phyloP scores from a whole-genome alignment of 2,888 invertebrate genomes.

The Ochropacha duplaris region DNA sequence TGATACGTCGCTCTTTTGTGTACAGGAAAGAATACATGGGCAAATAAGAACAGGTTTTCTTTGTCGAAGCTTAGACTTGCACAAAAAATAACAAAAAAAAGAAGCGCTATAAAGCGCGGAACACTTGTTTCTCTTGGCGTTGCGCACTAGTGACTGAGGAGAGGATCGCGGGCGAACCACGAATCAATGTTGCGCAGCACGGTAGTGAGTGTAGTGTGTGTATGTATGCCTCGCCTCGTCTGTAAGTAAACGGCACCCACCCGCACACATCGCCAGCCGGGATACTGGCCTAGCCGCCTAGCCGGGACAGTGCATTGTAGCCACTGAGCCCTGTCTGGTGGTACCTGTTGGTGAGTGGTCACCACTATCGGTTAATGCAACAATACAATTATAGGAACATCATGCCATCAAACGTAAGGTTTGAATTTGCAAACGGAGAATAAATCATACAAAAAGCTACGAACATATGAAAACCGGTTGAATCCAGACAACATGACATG shows the following conservation, averaged over 20 bases:
- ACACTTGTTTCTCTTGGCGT: slow-evolving; percentile 74
- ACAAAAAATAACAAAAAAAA: slow-evolving; percentile 72
- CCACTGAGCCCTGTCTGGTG: slow-evolving; percentile 45
- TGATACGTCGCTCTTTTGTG: slow-evolving; percentile 40
- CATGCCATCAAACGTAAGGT: not conserved
- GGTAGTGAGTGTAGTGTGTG: slow-evolving; percentile 38
- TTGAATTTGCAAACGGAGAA: not conserved
- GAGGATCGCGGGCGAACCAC: slow-evolving; percentile 66
- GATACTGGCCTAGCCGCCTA: not conserved
- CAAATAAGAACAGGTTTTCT: slow-evolving; percentile 64
- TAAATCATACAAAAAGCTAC: not conserved
- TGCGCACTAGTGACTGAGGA: slow-evolving; percentile 80
- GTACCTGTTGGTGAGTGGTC: slow-evolving; percentile 63
- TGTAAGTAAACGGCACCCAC: slow-evolving; percentile 36
- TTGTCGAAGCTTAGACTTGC: slow-evolving; percentile 52
- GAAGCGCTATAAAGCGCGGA: slow-evolving; percentile 47
- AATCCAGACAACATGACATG: slow-evolving; percentile 14
- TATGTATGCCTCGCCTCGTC: slow-evolving; percentile 47
- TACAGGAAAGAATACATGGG: slow-evolving; percentile 49
- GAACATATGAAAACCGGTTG: not conserved
- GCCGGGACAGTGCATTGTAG: slow-evolving; percentile 47
- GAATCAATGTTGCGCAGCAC: slow-evolving; percentile 78
- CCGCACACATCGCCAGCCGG: slow-evolving; percentile 43
- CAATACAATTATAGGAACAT: not conserved
- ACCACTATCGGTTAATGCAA: slow-evolving; percentile 43